Percentiles rank a stretch among this genome's conserved stretches.
These are phyloP conservation scores for Dyspetes luteomarginatus DNA, from an alignment of 2,888 invertebrate species.

Conservation along the genomic window DNA sequence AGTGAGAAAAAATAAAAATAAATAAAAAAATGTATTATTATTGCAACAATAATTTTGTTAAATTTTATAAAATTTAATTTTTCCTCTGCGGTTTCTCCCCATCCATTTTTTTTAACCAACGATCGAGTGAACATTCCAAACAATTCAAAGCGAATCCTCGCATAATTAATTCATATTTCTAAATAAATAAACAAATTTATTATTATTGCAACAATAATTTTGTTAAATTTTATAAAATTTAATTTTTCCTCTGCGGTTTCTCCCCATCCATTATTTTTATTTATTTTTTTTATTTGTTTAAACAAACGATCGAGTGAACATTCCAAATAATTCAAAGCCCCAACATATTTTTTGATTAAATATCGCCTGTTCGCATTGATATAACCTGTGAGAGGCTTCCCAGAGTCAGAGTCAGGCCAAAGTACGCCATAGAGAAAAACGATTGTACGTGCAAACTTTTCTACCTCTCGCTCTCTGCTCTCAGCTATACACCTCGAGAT, in stretches of 20 bases:
- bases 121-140: constrained; percentile 5
- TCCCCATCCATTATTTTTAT: background rate
- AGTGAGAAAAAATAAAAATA: no score
- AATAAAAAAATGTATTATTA: no score
- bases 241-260: no score
- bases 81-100: no score
- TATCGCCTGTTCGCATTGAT: constrained; percentile 33
- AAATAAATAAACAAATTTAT: no score
- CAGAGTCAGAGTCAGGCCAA: constrained; percentile 9
- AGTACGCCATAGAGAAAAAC: background rate
- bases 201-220: no score
- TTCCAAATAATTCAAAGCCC: background rate
- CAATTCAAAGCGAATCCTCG: background rate
- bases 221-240: no score
- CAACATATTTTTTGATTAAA: constrained; percentile 11
- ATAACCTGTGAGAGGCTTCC: constrained; percentile 27
- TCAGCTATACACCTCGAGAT: no score
- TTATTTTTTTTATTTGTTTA: background rate
- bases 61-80: no score
- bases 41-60: no score
- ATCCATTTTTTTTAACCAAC: background rate
- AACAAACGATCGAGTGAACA: constrained; percentile 17
- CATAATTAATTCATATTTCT: no score
- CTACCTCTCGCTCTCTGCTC: constrained; percentile 21
- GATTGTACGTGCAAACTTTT: constrained; percentile 26